A percentile compares a stretch with the other conserved stretches of the same genome.
These are phyloP conservation scores for Carettochelys insculpta DNA, from an alignment of 2,113 vertebrate genomes.

Conservation along the genomic window DNA sequence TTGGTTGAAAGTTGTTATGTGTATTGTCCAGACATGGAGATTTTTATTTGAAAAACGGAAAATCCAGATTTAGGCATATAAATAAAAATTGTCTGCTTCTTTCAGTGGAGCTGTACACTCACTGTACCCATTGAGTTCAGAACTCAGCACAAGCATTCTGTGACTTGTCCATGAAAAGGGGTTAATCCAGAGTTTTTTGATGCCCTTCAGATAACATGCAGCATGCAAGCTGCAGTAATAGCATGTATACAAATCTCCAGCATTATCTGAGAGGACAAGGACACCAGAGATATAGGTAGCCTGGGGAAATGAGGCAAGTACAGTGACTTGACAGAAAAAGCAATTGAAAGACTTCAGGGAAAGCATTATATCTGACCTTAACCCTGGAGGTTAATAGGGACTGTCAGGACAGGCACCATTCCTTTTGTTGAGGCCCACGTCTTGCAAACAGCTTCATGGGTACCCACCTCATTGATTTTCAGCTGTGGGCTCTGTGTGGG, in stretches of 20 bases:
- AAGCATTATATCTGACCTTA: neutral
- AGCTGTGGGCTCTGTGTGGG: neutral
- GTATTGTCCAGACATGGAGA: neutral
- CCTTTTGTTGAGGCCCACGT: neutral
- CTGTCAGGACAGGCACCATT: neutral
- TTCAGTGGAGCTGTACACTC: neutral
- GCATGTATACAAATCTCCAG: neutral
- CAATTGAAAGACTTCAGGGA: neutral
- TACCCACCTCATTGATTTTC: neutral
- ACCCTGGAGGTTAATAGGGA: neutral
- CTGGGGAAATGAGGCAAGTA: neutral
- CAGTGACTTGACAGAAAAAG: neutral
- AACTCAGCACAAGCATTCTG: neutral
- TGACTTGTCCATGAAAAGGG: neutral
- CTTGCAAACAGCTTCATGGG: neutral
- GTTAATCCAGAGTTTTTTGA: neutral
- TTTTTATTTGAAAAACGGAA: neutral
- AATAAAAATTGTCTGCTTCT: neutral
- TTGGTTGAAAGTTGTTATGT: neutral
- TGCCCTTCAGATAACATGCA: neutral
- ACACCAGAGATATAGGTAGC: neutral
- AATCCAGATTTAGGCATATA: neutral
- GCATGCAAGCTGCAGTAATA: neutral
- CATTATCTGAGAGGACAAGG: neutral
- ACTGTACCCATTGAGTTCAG: neutral